Percentiles rank a stretch among this genome's conserved stretches.
Evolutionary conservation across 2,888 invertebrate genomes (phyloP).

Genomic region (Caenorhabditis imperialis): DNA sequence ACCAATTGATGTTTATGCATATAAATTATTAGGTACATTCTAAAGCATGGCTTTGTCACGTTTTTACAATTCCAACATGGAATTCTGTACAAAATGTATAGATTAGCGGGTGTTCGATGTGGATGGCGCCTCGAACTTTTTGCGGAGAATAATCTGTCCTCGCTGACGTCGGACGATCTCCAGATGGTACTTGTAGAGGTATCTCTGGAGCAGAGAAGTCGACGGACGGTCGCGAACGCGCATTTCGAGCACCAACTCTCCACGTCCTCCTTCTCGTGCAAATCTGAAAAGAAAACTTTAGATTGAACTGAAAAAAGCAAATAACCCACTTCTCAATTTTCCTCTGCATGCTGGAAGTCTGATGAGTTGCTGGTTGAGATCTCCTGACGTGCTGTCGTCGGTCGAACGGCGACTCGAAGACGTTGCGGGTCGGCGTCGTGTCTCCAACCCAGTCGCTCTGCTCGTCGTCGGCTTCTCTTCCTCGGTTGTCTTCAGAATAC

Average conservation of each 20-base stretch:
- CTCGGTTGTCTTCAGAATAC: slow-evolving; percentile 43
- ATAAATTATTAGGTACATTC: too few species aligned
- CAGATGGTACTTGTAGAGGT: slow-evolving; percentile 63
- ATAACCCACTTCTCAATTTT: slow-evolving; percentile 40
- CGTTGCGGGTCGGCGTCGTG: slow-evolving; percentile 27
- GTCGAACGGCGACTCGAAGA: slow-evolving; percentile 38
- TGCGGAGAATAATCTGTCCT: slow-evolving; percentile 57
- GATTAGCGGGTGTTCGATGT: slow-evolving; percentile 26
- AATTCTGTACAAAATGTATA: too few species aligned
- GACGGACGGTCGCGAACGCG: slow-evolving; percentile 59
- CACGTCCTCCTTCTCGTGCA: slow-evolving; percentile 53
- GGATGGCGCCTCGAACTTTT: slow-evolving; percentile 26
- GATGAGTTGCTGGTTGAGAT: slow-evolving; percentile 35
- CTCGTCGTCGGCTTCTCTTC: slow-evolving; percentile 70
- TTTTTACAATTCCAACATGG: too few species aligned
- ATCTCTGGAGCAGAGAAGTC: slow-evolving; percentile 58
- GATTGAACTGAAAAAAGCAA: background rate
- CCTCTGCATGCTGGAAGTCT: slow-evolving; percentile 41
- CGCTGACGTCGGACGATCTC: slow-evolving; percentile 63
- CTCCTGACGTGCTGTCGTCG: slow-evolving; percentile 25
- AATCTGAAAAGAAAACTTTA: too few species aligned
- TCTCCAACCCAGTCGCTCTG: slow-evolving; percentile 74
- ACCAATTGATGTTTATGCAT: too few species aligned
- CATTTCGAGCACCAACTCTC: slow-evolving; percentile 56
- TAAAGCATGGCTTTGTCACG: too few species aligned